Conservation (phyloP, 2,797 vertebrate genomes). For the Onychomys arenicola region DNA sequence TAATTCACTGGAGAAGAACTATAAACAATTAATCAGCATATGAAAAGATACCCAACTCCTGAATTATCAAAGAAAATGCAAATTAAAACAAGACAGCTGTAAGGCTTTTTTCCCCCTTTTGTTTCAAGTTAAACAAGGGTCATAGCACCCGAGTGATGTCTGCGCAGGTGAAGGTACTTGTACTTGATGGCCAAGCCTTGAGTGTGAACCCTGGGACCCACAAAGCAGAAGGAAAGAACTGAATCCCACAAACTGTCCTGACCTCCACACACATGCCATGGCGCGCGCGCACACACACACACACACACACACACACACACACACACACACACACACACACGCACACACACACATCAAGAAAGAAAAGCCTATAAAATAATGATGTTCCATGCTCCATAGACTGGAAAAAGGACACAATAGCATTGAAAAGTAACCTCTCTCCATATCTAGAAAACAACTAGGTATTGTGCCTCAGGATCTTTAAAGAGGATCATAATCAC, state of each 20-base stretch:
- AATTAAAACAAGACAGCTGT: conserved; percentile 37
- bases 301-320: too few species aligned
- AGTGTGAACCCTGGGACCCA: background rate
- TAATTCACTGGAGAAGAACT: conserved; percentile 68
- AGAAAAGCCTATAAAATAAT: background rate
- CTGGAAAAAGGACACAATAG: background rate
- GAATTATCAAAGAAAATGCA: conserved; percentile 68
- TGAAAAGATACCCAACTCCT: conserved; percentile 64
- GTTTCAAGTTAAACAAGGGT: conserved; percentile 55
- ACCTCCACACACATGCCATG: background rate
- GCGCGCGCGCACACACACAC: background rate
- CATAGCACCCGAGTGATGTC: background rate
- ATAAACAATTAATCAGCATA: conserved; percentile 69
- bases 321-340: background rate
- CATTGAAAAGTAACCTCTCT: background rate
- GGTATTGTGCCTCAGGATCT: background rate
- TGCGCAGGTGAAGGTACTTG: background rate
- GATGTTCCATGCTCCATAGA: background rate
- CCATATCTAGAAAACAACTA: background rate
- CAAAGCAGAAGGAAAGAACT: background rate
- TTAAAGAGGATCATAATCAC: background rate
- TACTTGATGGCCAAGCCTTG: background rate
- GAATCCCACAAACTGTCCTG: background rate
- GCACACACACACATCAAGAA: background rate
- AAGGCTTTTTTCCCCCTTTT: background rate